These are phyloP conservation scores for Polydrusus cervinus DNA, from an alignment of 2,888 invertebrate genomes.

Conservation along the genomic window DNA sequence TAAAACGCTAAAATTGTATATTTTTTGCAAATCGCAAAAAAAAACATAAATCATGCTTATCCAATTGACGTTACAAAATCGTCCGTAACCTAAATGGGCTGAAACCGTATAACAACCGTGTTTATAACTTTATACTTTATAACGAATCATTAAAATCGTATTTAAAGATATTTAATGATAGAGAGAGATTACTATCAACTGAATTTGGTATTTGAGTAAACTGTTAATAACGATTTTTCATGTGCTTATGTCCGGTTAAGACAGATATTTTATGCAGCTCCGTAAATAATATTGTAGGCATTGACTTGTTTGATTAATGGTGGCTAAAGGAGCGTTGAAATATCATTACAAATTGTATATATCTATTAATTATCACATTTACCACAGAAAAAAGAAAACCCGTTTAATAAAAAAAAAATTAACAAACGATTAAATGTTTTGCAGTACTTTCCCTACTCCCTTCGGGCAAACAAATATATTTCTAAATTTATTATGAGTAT, in stretches of 20 bases:
- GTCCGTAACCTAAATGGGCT: constrained; percentile 46
- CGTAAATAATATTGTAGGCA: neutral
- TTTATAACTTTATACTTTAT: constrained; percentile 41
- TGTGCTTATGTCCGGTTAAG: too few species aligned
- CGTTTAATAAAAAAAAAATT: too few species aligned
- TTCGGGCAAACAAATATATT: too few species aligned
- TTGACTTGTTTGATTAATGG: neutral
- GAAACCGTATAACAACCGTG: constrained; percentile 43
- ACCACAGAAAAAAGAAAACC: neutral
- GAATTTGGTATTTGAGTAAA: constrained; percentile 33
- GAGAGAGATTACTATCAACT: constrained; percentile 25
- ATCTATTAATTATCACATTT: neutral
- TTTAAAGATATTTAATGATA: constrained; percentile 42
- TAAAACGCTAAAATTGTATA: neutral
- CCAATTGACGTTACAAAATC: constrained; percentile 35
- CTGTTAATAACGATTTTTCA: constrained; percentile 1
- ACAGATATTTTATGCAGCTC: constrained; percentile 5
- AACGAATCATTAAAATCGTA: constrained; percentile 46
- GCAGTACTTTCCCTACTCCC: too few species aligned
- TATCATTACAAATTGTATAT: neutral
- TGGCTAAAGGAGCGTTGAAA: neutral
- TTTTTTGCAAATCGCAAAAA: neutral
- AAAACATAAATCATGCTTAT: constrained; percentile 2
- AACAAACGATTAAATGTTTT: neutral
- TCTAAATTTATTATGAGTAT: too few species aligned